Percentiles rank a stretch among this genome's conserved stretches.
These are phyloP conservation scores for Drosophila tani DNA, from an alignment of 1,140 invertebrate species.

Conservation along the genomic window DNA sequence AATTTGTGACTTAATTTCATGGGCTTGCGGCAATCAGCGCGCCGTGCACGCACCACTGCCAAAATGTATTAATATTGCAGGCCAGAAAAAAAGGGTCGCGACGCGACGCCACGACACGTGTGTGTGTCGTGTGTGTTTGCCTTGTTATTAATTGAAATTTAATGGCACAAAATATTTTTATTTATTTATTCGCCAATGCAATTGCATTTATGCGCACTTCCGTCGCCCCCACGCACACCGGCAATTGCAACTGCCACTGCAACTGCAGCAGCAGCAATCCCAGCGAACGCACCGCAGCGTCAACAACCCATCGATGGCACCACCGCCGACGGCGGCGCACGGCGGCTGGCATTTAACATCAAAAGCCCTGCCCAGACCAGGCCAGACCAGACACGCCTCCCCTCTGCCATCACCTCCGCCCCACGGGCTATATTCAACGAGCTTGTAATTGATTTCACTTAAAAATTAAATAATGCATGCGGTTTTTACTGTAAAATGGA, in stretches of 20 bases:
- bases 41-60: conserved; percentile 68
- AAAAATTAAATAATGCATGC: conserved; percentile 84
- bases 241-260: conserved; percentile 12
- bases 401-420: neutral
- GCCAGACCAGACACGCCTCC: conserved; percentile 21
- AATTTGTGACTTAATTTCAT: conserved; percentile 84
- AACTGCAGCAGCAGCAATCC: conserved; percentile 15
- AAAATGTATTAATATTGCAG: conserved; percentile 80
- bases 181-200: conserved; percentile 79
- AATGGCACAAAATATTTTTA: conserved; percentile 81
- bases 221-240: conserved; percentile 50
- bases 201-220: conserved; percentile 82
- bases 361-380: conserved; percentile 61
- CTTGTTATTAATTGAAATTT: conserved; percentile 84
- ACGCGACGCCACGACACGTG: conserved; percentile 23
- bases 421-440: conserved; percentile 38
- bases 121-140: conserved; percentile 65
- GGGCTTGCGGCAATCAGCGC: conserved; percentile 81
- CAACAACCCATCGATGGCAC: conserved; percentile 22
- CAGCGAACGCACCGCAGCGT: conserved; percentile 20
- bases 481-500: conserved; percentile 82
- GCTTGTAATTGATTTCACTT: conserved; percentile 84
- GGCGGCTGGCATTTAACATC: conserved; percentile 74
- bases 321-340: conserved; percentile 16
- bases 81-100: conserved; percentile 31